These are phyloP conservation scores for Metellina segmentata DNA, from an alignment of 2,888 invertebrate genomes.

Conservation along the genomic window DNA sequence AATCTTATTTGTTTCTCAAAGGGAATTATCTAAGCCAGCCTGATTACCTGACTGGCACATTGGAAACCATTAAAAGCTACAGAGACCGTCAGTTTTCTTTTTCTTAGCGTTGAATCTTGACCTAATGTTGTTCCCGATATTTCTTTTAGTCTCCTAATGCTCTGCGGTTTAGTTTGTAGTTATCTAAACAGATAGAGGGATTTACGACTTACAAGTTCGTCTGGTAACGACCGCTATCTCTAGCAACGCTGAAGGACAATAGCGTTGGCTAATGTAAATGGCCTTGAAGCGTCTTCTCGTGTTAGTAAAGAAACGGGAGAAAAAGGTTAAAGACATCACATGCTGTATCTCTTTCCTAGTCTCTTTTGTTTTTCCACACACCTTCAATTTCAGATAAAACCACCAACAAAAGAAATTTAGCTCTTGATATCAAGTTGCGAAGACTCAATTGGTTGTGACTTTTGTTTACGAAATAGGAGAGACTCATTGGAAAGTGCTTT, in stretches of 20 bases:
- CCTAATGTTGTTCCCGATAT: constrained; percentile 52
- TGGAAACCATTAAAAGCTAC: constrained; percentile 39
- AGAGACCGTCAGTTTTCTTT: constrained; percentile 21
- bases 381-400: neutral
- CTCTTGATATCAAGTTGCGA: neutral
- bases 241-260: constrained; percentile 34
- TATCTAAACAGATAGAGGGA: constrained; percentile 61
- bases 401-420: neutral
- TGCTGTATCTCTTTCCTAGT: neutral
- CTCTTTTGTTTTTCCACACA: neutral
- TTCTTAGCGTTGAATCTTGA: constrained; percentile 40
- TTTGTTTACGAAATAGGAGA: neutral
- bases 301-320: neutral
- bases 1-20: neutral
- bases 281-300: constrained; percentile 41
- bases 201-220: constrained; percentile 44
- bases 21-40: neutral
- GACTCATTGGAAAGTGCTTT: neutral
- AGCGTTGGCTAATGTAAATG: constrained; percentile 47
- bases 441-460: neutral
- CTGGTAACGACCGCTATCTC: constrained; percentile 50
- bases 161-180: constrained; percentile 51
- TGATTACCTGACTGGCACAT: constrained; percentile 14
- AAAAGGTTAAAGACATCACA: neutral
- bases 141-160: constrained; percentile 41